Evolutionary conservation across 2,113 vertebrate genomes (phyloP), one percentile per base, ranked within the genome.

Genomic region (Vidua chalybeata): DNA sequence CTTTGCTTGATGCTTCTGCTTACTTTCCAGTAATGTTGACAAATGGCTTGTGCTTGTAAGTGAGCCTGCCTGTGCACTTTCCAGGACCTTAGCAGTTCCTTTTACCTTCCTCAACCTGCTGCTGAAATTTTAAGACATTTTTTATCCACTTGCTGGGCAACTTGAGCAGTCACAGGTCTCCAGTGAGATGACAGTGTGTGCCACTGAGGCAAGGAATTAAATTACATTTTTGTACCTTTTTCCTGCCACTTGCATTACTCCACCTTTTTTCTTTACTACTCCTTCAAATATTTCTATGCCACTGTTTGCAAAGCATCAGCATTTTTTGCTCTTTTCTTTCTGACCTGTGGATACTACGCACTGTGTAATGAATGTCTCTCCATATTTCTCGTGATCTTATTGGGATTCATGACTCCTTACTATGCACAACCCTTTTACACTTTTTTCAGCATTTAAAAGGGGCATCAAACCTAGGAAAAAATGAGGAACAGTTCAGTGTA

Each of bases 301-400:
- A 78, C 9, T 26, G 17, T 75, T 96, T 91, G 77, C 33, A 87
- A 82, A 87, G 66, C 69, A 43, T 88, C 82, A 93, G 75, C 49
- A 27, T 41, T 84, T 89, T 94, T 87, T 72, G 18, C 30, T 61
- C 10, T n/a, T 66, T 77, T 80, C 76, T 64, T 87, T 37, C 87
- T 93, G 56, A 82, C 49, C 64, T 21, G 4, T 78, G 37, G 52
- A 35, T 81, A 45, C 55, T 68, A 11, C 41, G 35, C 1, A 2
- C 31, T 56, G 5, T 43, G 20, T 84, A 39, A 81, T 89, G 15
- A 63, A 48, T 39, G 31, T 62, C 52, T 13, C 13, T 64, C 59
- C 30, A 20, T 63, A 51, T 58, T 93, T 56, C 92, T 93, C 52
- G 69, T 41, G 62, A 39, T 64, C n/a, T 64, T n/a, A 8, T 7